A percentile compares a stretch with the other conserved stretches of the same genome.
These are phyloP conservation scores for Sinodicranocentrus sp. DNA, from an alignment of 2,888 invertebrate genomes.

Conservation along the genomic window DNA sequence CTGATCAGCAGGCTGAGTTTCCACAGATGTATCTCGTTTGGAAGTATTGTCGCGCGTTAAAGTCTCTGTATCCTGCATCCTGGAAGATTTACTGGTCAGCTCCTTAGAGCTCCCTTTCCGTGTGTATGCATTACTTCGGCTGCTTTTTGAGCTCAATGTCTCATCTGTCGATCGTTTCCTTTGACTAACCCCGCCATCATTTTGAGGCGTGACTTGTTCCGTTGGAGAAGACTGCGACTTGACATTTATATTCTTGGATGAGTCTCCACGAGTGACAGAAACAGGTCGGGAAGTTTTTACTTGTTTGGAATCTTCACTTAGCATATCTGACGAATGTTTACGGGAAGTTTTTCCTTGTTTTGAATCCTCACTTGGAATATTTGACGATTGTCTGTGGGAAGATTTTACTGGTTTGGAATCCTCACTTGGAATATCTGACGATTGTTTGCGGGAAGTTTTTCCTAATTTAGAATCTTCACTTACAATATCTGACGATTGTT, in stretches of 20 bases:
- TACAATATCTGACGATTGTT: no score
- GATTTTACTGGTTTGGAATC: no score
- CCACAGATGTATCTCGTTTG: background rate
- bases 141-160: background rate
- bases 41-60: no score
- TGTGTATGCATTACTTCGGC: conserved; percentile 32
- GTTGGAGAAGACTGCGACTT: background rate
- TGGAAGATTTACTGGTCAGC: conserved; percentile 4
- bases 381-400: no score
- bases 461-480: no score
- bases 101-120: conserved; percentile 60
- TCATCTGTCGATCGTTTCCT: conserved; percentile 49
- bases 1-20: background rate
- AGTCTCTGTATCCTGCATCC: background rate
- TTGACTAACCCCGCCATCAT: background rate
- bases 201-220: background rate
- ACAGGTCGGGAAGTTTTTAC: background rate
- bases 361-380: no score
- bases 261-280: conserved; percentile 39
- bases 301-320: conserved; percentile 4
- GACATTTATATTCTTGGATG: conserved; percentile 33
- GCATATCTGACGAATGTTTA: conserved; percentile 31
- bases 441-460: no score
- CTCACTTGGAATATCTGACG: no score
- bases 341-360: conserved; percentile 31